Base-by-base conservation (phyloP, 2,797 vertebrate genomes). In the Hypotaenidia philippensis region DNA sequence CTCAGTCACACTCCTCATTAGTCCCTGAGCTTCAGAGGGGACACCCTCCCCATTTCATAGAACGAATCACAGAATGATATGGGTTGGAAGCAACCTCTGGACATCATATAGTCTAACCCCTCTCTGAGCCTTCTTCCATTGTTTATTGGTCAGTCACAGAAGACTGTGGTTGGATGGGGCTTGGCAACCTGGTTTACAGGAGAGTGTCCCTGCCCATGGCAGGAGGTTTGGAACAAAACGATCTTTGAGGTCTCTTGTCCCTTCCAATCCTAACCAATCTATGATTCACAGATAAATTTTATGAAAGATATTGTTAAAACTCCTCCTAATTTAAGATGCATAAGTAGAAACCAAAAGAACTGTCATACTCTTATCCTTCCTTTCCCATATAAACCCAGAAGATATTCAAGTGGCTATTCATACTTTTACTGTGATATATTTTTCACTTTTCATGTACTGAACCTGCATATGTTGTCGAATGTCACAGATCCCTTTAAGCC, bases 31-130 rank as follows among this genome's bases (percentile, higher is more conserved):
- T 26, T 31, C 25, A 34, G 49, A 34, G 21, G 36, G 36, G 36
- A 36, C 0, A 0, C 5, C 2, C 16, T 52, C 32, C 25, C 25
- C 3, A 0, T 1, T 21, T 45, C 45, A 11, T 21, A 47, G 45
- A 47, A 47, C 22, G 45, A 47, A 47, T 47, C 45, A 47, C 45
- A 47, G 45, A 47, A 47, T 47, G 45, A 47, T 47, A 47, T 11
- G 21, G 11, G 45, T 47, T 47, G 45, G 45, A 47, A 47, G 21
- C 20, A 22, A 22, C 21, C 21, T 47, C 45, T 47, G 45, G 45
- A 47, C 21, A 47, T 47, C 21, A 47, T 22, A 21, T 22, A 47
- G 12, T 10, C 21, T 36, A 47, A 47, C 21, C 45, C 19, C 57
- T 32, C 60, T 55, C 61, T 21, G 49, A 47, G 25, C 5, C 18